Conservation (phyloP, 2,888 invertebrate species). For the Apeira syringaria region DNA sequence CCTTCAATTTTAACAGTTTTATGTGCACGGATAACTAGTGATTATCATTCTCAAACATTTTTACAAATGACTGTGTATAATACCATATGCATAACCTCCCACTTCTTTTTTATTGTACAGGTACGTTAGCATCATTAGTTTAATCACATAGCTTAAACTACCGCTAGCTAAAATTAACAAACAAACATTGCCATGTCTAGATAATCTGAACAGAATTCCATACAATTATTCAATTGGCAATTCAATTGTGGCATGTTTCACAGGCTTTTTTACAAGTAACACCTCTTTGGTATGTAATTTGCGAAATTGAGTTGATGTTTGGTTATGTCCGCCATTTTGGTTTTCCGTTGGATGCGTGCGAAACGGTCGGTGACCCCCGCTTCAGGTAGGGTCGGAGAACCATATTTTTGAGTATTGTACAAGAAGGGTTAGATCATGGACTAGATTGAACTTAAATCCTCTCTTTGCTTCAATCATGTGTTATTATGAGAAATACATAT, state of each 20-base stretch:
- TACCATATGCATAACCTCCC: too few species aligned
- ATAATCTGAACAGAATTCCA: slow-evolving; percentile 30
- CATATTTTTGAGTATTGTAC: background rate
- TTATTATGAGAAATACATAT: too few species aligned
- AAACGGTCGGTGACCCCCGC: slow-evolving; percentile 34
- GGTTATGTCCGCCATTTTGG: slow-evolving; percentile 33
- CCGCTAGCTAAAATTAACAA: slow-evolving; percentile 12
- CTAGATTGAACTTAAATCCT: too few species aligned
- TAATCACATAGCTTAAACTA: slow-evolving; percentile 3
- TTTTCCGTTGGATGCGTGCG: slow-evolving; percentile 44
- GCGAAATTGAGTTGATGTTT: slow-evolving; percentile 33
- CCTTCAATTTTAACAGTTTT: too few species aligned
- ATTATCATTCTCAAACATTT: too few species aligned
- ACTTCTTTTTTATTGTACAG: too few species aligned
- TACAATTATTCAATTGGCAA: slow-evolving; percentile 54
- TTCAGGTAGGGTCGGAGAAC: slow-evolving; percentile 28
- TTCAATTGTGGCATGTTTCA: slow-evolving; percentile 38
- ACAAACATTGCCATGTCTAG: slow-evolving; percentile 18
- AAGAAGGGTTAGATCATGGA: slow-evolving; percentile 11
- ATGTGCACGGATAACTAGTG: too few species aligned
- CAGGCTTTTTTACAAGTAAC: slow-evolving; percentile 13
- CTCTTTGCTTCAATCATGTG: too few species aligned
- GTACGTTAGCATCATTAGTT: background rate
- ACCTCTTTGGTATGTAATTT: slow-evolving; percentile 32
- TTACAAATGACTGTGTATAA: too few species aligned